Percentiles rank a stretch among this genome's conserved stretches.
Evolutionary conservation across 2,888 invertebrate genomes (phyloP).

Genomic region (Diaprepes abbreviatus): DNA sequence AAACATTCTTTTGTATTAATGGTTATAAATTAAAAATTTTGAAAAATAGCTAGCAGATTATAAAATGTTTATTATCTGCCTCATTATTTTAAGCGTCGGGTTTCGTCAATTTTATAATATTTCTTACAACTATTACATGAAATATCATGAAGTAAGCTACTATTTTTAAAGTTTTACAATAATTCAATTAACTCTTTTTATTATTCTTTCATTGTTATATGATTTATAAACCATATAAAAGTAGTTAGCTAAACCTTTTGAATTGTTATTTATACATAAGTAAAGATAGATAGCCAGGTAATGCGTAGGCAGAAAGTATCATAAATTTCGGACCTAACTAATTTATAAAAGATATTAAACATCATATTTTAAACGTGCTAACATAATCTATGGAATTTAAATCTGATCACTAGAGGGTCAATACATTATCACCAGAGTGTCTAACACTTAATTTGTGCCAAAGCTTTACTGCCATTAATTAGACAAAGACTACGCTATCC

Average conservation of each 20-base stretch:
- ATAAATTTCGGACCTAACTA: neutral
- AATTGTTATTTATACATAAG: neutral
- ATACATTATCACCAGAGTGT: too few species aligned
- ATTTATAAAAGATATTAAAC: neutral
- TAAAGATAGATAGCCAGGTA: neutral
- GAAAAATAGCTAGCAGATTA: too few species aligned
- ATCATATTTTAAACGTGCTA: too few species aligned
- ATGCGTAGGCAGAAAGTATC: neutral
- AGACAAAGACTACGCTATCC: too few species aligned
- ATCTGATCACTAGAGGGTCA: too few species aligned
- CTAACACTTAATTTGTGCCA: too few species aligned
- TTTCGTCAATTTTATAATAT: neutral
- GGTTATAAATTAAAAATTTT: too few species aligned
- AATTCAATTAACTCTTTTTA: conserved; percentile 7
- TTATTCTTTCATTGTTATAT: neutral
- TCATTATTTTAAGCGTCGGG: too few species aligned
- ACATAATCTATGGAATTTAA: too few species aligned
- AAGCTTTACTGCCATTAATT: too few species aligned
- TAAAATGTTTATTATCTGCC: too few species aligned
- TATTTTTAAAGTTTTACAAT: conserved; percentile 1
- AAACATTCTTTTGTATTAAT: too few species aligned
- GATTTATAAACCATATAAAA: conserved; percentile 17
- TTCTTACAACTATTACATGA: neutral
- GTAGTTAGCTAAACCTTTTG: neutral
- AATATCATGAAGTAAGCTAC: neutral